Evolutionary conservation across 2,797 vertebrate genomes (phyloP).

Genomic region (Lindbergichthys nudifrons): DNA sequence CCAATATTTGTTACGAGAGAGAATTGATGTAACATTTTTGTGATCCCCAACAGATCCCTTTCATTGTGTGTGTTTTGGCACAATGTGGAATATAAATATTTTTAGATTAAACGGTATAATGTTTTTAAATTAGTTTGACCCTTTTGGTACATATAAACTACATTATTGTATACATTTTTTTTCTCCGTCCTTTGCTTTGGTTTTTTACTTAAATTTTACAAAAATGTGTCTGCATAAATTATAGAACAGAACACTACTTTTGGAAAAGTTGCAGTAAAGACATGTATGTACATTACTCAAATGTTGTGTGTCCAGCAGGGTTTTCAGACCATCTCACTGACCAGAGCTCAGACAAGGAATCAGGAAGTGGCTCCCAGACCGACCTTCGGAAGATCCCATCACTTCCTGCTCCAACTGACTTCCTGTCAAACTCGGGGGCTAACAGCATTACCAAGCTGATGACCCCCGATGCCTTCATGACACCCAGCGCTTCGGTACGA

Average conservation of each 20-base stretch:
- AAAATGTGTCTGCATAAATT: background rate
- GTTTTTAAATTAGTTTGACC: no score
- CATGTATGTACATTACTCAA: background rate
- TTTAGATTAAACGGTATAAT: no score
- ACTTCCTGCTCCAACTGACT: conserved; percentile 91
- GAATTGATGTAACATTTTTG: no score
- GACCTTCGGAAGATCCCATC: conserved; percentile 91
- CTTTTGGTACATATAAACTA: no score
- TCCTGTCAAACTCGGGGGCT: conserved; percentile 83
- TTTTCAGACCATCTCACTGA: conserved; percentile 91
- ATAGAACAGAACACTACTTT: no score
- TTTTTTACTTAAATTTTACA: background rate
- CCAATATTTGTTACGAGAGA: no score
- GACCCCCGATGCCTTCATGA: conserved; percentile 99
- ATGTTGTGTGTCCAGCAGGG: conserved; percentile 65
- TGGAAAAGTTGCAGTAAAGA: no score
- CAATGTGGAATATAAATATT: no score
- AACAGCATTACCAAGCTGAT: conserved; percentile 89
- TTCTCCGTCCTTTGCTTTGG: background rate
- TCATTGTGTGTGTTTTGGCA: no score
- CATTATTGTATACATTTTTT: no score
- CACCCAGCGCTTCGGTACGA: conserved; percentile 90
- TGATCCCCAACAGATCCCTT: no score
- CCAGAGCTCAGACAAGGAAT: conserved; percentile 89
- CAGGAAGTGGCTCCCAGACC: conserved; percentile 88